Percentiles rank a stretch among this genome's conserved stretches.
These are phyloP conservation scores for Anguilla megastoma DNA, from an alignment of 2,797 vertebrate species.

Conservation along the genomic window DNA sequence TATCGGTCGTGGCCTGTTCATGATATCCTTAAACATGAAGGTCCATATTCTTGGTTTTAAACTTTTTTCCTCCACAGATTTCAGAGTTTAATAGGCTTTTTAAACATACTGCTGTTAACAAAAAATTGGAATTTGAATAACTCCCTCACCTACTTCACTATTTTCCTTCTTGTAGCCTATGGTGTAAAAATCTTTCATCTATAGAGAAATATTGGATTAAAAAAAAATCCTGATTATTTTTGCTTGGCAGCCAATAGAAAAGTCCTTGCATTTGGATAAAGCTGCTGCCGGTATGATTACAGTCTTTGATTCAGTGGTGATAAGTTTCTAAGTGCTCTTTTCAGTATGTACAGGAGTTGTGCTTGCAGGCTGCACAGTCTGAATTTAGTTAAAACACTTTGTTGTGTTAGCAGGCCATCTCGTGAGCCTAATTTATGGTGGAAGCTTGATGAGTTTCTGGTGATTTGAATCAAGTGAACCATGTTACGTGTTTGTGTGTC, in stretches of 20 bases:
- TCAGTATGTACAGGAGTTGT: neutral
- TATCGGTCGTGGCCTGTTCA: neutral
- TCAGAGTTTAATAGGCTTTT: too few species aligned
- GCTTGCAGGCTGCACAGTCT: neutral
- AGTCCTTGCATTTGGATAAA: neutral
- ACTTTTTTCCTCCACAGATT: too few species aligned
- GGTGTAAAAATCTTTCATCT: neutral
- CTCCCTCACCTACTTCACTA: neutral
- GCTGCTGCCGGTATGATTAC: neutral
- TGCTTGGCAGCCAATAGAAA: neutral
- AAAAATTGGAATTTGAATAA: neutral
- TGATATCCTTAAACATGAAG: neutral
- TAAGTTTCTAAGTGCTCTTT: neutral
- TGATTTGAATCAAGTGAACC: neutral
- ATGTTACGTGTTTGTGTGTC: neutral
- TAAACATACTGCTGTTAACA: too few species aligned
- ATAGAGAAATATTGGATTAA: neutral
- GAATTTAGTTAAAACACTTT: neutral
- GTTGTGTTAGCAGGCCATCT: neutral
- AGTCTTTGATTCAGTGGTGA: neutral
- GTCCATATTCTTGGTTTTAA: neutral
- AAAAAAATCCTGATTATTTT: neutral
- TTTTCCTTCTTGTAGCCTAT: neutral
- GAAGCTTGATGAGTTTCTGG: neutral
- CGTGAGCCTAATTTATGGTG: conserved; percentile 16